phyloP scores from a whole-genome alignment of 2,888 invertebrate species.

The Polydrusus cervinus region DNA sequence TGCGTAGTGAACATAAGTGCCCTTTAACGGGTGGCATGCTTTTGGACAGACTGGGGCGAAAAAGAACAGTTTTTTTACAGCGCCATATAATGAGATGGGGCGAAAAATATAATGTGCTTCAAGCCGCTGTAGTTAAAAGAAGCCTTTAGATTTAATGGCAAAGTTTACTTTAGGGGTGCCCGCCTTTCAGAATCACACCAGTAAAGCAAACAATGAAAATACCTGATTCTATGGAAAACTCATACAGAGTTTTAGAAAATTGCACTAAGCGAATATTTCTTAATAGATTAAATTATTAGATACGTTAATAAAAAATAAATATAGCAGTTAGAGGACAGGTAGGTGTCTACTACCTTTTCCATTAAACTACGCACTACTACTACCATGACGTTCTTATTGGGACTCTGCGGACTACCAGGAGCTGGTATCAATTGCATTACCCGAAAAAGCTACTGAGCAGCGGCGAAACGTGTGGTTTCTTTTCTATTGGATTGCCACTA shows the following conservation, averaged over 20 bases:
- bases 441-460: too few relatives aligned
- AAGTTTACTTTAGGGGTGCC: slow-evolving; percentile 33
- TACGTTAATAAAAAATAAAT: too few relatives aligned
- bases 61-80: slow-evolving; percentile 33
- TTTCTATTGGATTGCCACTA: too few relatives aligned
- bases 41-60: slow-evolving; percentile 20
- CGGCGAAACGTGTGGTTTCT: too few relatives aligned
- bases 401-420: too few relatives aligned
- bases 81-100: slow-evolving; percentile 47
- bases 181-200: slow-evolving; percentile 26
- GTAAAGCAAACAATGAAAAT: slow-evolving; percentile 22
- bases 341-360: too few relatives aligned
- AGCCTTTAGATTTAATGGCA: slow-evolving; percentile 40
- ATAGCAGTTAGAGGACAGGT: too few relatives aligned
- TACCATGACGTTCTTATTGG: too few relatives aligned
- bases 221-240: slow-evolving; percentile 7
- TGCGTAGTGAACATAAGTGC: slow-evolving; percentile 40
- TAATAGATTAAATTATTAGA: too few relatives aligned
- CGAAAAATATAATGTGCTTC: slow-evolving; percentile 38
- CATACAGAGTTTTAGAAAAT: slow-evolving; percentile 9
- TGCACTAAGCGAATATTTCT: background rate
- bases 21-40: slow-evolving; percentile 37
- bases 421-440: background rate
- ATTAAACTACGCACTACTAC: too few relatives aligned
- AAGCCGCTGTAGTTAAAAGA: slow-evolving; percentile 26